These are phyloP conservation scores for Rhorus exstirpatorius DNA, from an alignment of 2,888 invertebrate genomes.

Conservation along the genomic window DNA sequence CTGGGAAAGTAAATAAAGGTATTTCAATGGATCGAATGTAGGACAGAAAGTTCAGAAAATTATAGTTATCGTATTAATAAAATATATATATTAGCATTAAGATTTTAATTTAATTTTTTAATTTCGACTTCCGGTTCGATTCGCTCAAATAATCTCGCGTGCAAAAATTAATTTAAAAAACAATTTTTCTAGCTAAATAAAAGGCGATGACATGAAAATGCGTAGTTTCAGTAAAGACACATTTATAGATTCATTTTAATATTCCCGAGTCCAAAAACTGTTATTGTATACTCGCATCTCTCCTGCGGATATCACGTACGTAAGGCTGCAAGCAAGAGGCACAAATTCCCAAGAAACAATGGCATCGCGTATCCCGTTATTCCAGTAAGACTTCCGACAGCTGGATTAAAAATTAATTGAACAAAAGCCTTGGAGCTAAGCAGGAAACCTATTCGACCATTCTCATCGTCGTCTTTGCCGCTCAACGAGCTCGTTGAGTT, in stretches of 20 bases:
- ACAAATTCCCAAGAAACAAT: slow-evolving; percentile 90
- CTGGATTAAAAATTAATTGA: slow-evolving; percentile 92
- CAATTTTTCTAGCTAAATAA: too few relatives aligned
- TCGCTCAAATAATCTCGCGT: too few relatives aligned
- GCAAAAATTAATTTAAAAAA: too few relatives aligned
- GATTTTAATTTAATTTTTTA: too few relatives aligned
- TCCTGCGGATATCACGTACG: slow-evolving; percentile 87
- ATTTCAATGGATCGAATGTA: too few relatives aligned
- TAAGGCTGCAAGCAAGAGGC: slow-evolving; percentile 90
- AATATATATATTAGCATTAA: too few relatives aligned
- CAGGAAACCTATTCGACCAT: slow-evolving; percentile 90
- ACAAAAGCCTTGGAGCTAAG: slow-evolving; percentile 93
- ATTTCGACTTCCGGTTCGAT: too few relatives aligned
- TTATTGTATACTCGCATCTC: not conserved
- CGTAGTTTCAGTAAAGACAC: too few relatives aligned
- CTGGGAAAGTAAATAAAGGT: too few relatives aligned
- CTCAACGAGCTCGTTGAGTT: slow-evolving; percentile 79
- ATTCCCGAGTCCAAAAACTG: slow-evolving; percentile 24
- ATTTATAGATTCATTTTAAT: not conserved
- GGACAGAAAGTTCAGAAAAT: too few relatives aligned
- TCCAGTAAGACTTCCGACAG: slow-evolving; percentile 90
- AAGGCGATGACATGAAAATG: too few relatives aligned
- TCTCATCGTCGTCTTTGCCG: slow-evolving; percentile 87
- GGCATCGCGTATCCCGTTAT: slow-evolving; percentile 90
- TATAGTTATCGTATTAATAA: too few relatives aligned